Evolutionary conservation across 2,113 vertebrate species (phyloP).

Genomic region (Amphiprion percula): DNA sequence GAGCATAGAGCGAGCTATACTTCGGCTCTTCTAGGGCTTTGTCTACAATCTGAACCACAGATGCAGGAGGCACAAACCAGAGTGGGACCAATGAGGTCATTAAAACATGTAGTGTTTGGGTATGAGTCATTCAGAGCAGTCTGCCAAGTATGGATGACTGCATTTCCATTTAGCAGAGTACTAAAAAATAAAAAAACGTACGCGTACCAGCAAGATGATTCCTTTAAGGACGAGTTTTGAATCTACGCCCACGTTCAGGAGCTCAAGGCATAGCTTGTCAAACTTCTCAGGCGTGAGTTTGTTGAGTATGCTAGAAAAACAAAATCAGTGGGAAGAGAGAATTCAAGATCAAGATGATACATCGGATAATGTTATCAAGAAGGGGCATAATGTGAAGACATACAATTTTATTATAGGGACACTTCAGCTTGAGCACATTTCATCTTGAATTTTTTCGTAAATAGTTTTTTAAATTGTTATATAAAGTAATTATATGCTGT

Average conservation of each 20-base stretch:
- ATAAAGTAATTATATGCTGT: neutral
- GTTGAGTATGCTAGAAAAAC: constrained; percentile 94
- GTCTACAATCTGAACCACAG: constrained; percentile 93
- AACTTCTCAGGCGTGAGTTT: constrained; percentile 99
- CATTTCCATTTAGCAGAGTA: constrained; percentile 7
- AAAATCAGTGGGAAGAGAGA: neutral
- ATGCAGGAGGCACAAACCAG: constrained; percentile 1
- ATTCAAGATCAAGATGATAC: neutral
- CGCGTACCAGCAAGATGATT: constrained; percentile 99
- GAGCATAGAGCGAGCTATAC: constrained; percentile 99
- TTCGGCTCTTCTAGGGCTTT: constrained; percentile 99
- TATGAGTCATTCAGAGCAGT: constrained; percentile 31
- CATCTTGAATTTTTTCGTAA: neutral
- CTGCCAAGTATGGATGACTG: constrained; percentile 23
- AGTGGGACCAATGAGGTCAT: constrained; percentile 14
- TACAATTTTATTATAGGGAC: neutral
- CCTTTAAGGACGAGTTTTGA: constrained; percentile 99
- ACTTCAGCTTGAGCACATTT: neutral
- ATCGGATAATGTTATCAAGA: neutral
- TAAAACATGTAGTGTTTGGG: neutral
- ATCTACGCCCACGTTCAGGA: constrained; percentile 99
- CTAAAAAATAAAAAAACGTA: neutral
- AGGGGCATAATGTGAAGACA: no score
- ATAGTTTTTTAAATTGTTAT: neutral
- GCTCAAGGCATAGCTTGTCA: constrained; percentile 99